phyloP scores from a whole-genome alignment of 2,797 vertebrate genomes.

The Merluccius polli region DNA sequence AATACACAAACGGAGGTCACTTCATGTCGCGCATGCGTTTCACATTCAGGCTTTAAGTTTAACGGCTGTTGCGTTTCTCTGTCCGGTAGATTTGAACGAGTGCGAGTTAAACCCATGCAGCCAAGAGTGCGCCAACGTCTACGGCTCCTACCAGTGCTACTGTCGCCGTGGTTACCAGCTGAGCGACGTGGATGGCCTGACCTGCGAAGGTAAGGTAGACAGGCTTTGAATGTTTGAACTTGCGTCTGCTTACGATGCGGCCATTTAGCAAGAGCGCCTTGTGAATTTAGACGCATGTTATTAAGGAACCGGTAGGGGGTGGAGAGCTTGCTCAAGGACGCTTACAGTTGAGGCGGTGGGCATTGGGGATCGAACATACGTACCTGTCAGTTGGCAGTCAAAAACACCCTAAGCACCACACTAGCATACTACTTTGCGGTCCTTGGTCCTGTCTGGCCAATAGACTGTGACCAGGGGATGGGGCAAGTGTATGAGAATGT shows the following conservation, averaged over 20 bases:
- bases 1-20: too few relatives aligned
- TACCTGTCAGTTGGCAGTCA: background rate
- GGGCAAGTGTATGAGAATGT: background rate
- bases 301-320: background rate
- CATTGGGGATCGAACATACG: background rate
- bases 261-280: background rate
- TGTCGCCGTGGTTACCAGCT: conserved; percentile 96
- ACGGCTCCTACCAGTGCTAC: conserved; percentile 97
- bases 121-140: conserved; percentile 95
- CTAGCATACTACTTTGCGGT: background rate
- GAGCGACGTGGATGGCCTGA: conserved; percentile 89
- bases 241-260: background rate
- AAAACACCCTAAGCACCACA: background rate
- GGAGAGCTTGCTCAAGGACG: background rate
- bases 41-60: too few relatives aligned
- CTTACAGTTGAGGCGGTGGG: background rate
- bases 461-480: too few relatives aligned
- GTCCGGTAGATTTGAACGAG: conserved; percentile 84
- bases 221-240: background rate
- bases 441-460: background rate
- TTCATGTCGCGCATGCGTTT: too few relatives aligned
- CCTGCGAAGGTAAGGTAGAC: conserved; percentile 84
- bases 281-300: background rate
- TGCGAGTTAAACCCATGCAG: conserved; percentile 88
- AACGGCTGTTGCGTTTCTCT: background rate